Evolutionary conservation across 2,888 invertebrate species (phyloP).

Genomic region (Ctenicera cuprea): DNA sequence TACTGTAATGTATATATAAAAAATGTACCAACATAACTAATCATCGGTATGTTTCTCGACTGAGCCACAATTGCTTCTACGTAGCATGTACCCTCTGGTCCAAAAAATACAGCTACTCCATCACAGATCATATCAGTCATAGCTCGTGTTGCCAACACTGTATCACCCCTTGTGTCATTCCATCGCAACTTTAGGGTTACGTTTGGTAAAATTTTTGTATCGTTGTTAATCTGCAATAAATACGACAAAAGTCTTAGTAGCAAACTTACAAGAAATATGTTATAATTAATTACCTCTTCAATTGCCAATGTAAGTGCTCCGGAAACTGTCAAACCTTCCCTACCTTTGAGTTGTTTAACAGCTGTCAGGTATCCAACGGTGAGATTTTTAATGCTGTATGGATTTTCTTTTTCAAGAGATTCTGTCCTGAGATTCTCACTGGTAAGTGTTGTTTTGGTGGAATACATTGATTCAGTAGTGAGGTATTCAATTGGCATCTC

Average conservation of each 20-base stretch:
- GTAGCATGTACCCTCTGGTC: constrained; percentile 94
- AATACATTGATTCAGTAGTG: constrained; percentile 36
- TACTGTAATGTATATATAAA: neutral
- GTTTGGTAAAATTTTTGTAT: constrained; percentile 81
- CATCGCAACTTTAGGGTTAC: constrained; percentile 84
- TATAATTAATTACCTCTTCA: constrained; percentile 78
- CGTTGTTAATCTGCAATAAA: constrained; percentile 81
- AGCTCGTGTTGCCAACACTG: constrained; percentile 86
- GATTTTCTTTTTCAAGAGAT: constrained; percentile 72
- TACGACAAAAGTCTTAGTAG: neutral
- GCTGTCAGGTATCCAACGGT: constrained; percentile 92
- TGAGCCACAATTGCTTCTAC: constrained; percentile 97
- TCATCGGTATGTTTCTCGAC: constrained; percentile 96
- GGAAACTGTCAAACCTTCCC: constrained; percentile 91
- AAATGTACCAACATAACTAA: constrained; percentile 89
- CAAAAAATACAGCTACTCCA: constrained; percentile 94
- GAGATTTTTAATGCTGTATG: constrained; percentile 77
- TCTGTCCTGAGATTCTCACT: constrained; percentile 63
- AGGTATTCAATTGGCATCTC: constrained; percentile 35
- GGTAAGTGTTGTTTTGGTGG: constrained; percentile 56
- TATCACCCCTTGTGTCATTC: constrained; percentile 91
- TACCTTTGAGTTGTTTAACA: constrained; percentile 83
- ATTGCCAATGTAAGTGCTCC: constrained; percentile 94
- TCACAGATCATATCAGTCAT: constrained; percentile 94
- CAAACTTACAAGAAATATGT: neutral